Evolutionary conservation across 2,113 vertebrate genomes (phyloP), one percentile per base, ranked within the genome.

Genomic region (Helogale parvula): DNA sequence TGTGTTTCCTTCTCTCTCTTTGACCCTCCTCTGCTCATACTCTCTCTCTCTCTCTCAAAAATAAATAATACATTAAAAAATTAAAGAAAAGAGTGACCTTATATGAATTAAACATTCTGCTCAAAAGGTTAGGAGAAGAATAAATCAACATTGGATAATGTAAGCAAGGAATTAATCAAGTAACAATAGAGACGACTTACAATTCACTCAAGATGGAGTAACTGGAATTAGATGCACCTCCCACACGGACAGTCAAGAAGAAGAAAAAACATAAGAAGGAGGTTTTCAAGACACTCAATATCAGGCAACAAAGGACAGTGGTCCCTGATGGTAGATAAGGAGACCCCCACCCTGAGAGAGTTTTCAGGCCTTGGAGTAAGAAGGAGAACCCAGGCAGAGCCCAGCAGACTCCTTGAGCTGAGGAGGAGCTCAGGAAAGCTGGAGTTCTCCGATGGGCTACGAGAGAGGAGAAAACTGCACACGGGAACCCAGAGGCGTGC

Each of bases 101-200:
- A 54, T 47, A 19, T 77, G 60, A 63, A 69, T 89, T 69, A 60
- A 92, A 45, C 47, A 83, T 74, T 90, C 31, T 85, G 47, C 57
- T 82, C 54, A 81, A 31, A 89, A 83, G 65, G 45, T 94, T 82
- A 88, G 68, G 38, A 66, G 81, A 94, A 74, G 81, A 91, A 87
- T 33, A 88, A 87, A 81, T 74, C 74, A 57, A 68, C 27, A 31
- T 81, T 66, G 25, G 14, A 74, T 52, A 83, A 13, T 54, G 21
- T 69, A 68, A 79, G n/a, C 79, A 25, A 77, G 57, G 23, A 63
- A 69, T 74, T 83, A 15, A n/a, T 74, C 69, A 57, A 83, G 88
- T 83, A n/a, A 68, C 33, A 92, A 25, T 7, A 82, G 57, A 57
- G 35, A 57, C 7, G 23, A 68, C 33, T 92, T 89, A 19, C 11